Conservation (phyloP, 2,113 vertebrate genomes). For the Sander vitreus region DNA sequence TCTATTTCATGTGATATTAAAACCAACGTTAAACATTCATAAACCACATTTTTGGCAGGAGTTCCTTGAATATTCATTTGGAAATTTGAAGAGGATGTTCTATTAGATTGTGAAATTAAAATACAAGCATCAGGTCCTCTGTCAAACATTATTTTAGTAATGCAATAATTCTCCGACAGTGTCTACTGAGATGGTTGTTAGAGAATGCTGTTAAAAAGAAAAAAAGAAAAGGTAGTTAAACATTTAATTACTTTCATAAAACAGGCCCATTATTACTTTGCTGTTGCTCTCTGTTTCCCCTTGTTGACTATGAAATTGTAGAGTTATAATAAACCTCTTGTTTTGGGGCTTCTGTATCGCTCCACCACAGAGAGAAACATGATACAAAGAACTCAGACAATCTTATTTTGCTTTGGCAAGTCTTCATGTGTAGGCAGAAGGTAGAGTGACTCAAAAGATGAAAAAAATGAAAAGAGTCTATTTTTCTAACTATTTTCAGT, state of each 20-base stretch:
- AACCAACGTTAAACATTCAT: conserved; percentile 63
- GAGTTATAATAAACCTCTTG: not conserved
- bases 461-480: conserved; percentile 18
- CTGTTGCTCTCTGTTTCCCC: not conserved
- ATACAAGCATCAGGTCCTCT: not conserved
- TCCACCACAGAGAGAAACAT: not conserved
- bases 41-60: conserved; percentile 40
- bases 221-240: not conserved
- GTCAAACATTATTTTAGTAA: not conserved
- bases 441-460: conserved; percentile 23
- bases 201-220: not conserved
- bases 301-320: not conserved
- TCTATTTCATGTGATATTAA: conserved; percentile 54
- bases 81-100: conserved; percentile 12
- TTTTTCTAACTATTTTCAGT: not conserved
- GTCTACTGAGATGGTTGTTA: not conserved
- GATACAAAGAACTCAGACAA: not conserved
- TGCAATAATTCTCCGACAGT: not conserved
- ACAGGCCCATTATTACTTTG: not conserved
- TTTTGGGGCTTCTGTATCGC: not conserved
- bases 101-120: conserved; percentile 24
- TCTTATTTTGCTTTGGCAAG: conserved; percentile 2
- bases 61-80: conserved; percentile 30
- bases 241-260: conserved; percentile 18
- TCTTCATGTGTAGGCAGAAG: not conserved